Conservation (phyloP, 2,888 invertebrate species). For the Pachymerium ferrugineum region DNA sequence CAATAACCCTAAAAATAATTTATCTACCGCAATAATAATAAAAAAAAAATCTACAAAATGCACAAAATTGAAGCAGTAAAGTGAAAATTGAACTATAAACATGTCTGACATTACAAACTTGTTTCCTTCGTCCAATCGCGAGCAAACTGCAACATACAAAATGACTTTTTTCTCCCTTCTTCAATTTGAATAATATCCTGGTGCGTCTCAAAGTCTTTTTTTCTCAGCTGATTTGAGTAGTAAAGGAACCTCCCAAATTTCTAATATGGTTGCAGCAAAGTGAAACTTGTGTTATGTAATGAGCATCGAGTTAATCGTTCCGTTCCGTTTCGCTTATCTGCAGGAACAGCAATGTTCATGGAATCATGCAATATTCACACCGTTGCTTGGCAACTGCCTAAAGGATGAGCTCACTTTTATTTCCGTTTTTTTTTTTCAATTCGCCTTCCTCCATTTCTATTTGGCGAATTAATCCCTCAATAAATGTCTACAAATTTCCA, state of each 20-base stretch:
- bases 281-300: neutral
- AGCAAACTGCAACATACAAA: neutral
- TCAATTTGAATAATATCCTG: neutral
- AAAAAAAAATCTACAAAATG: neutral
- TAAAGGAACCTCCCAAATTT: neutral
- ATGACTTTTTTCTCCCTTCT: neutral
- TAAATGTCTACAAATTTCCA: neutral
- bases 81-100: neutral
- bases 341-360: constrained; percentile 6
- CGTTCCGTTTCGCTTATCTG: constrained; percentile 24
- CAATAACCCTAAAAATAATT: neutral
- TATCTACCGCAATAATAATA: neutral
- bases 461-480: constrained; percentile 20
- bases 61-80: neutral
- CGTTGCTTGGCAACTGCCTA: constrained; percentile 3
- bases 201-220: neutral
- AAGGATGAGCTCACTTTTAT: constrained; percentile 21
- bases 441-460: neutral
- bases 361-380: constrained; percentile 20
- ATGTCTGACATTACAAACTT: too few species aligned
- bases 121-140: neutral
- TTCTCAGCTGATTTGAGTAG: neutral
- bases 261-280: neutral
- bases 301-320: constrained; percentile 4
- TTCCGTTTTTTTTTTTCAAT: neutral